Evolutionary conservation across 2,888 invertebrate species (phyloP), one percentile per base, ranked within the genome.

Genomic region (Coleophora flavipennella): DNA sequence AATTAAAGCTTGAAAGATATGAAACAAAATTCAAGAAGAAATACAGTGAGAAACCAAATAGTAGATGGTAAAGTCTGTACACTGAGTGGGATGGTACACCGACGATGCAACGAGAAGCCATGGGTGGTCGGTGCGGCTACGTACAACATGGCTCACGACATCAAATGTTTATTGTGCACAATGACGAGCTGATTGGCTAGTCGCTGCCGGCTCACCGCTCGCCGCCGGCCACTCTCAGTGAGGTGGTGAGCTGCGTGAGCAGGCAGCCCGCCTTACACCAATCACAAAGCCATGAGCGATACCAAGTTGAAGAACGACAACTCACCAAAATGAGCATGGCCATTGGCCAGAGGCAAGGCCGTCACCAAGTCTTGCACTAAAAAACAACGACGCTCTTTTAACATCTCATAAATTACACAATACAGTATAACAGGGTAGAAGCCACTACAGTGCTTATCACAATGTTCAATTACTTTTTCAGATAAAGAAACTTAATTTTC

Each of bases 361-460:
- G 84, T 85, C 85, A 85, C 85, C 85, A 85, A 73, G 75, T 85
- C 85, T 83, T 85, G 83, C 84, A 83, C 85, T 83, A 84, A 83
- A 85, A 85, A 85, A 83, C 70, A 81, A 84, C 74, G 72, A 76
- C 81, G 75, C 62, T 71, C 71, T 67, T 81, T 84, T 78, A 83
- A 79, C 83, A 84, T 80, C 68, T 67, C 71, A 76, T 72, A 66
- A 57, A 71, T 61, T 66, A 60, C 58, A 57, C 64, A 55, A 41
- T 39, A 47, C 38, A 37, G n/a, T 35, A 36, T 26, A 29, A 35
- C 28, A 35, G 40, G 38, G 35, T 35, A 31, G n/a, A n/a, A n/a
- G 20, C 20, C 3, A 3, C 20, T 20, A 20, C 20, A 20, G 35
- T 42, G 50, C 66, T 67, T 65, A 68, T 67, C 67, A 59, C 56